Conservation (phyloP, 2,888 invertebrate genomes). For the Eutolmus rufibarbis region DNA sequence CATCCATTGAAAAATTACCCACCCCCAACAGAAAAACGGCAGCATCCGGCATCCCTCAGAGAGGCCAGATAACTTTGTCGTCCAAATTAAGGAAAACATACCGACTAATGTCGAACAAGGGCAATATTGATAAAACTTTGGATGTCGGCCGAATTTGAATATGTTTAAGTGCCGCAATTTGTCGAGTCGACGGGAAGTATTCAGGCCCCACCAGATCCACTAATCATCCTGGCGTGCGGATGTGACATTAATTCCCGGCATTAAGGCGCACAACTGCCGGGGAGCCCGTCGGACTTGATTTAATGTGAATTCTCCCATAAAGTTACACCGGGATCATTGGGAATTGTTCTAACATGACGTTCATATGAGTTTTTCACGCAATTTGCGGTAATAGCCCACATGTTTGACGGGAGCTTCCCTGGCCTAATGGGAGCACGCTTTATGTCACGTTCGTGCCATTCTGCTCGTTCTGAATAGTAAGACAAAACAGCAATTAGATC, state of each 20-base stretch:
- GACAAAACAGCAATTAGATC: neutral
- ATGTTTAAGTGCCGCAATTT: conserved; percentile 25
- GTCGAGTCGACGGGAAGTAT: neutral
- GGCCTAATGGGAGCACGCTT: neutral
- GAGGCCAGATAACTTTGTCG: conserved; percentile 18
- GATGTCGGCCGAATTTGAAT: conserved; percentile 41
- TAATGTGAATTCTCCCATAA: neutral
- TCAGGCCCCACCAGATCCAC: neutral
- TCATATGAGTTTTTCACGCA: neutral
- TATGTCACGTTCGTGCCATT: neutral
- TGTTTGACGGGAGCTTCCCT: neutral
- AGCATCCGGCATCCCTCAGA: neutral
- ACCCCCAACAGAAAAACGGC: neutral
- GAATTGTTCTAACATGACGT: neutral
- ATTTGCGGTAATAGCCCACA: neutral
- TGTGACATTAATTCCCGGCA: neutral
- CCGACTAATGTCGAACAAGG: conserved; percentile 45
- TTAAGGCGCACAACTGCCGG: neutral
- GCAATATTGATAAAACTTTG: conserved; percentile 47
- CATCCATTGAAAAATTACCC: neutral
- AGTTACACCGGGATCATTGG: neutral
- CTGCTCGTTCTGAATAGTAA: neutral
- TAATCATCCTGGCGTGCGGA: conserved; percentile 1
- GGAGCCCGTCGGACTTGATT: neutral
- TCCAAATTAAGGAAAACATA: conserved; percentile 40